Evolutionary conservation across 2,888 invertebrate genomes (phyloP).

Genomic region (Eupithecia pulchellata): DNA sequence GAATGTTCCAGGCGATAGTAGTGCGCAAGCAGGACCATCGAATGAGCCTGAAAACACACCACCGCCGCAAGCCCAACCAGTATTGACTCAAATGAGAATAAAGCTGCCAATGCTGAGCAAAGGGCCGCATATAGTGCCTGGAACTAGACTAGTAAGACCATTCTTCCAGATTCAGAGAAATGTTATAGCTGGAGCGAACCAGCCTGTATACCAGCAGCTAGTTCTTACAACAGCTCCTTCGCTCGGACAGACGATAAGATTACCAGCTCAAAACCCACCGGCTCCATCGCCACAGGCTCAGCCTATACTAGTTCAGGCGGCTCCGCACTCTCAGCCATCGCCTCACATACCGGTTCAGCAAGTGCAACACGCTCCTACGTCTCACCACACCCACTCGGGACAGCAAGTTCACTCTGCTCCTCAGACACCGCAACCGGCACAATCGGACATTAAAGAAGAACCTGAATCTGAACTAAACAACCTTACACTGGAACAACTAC

Average conservation of each 20-base stretch:
- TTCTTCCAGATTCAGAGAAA: conserved; percentile 87
- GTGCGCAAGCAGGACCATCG: conserved; percentile 55
- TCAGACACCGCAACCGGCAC: conserved; percentile 21
- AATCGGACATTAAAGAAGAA: conserved; percentile 21
- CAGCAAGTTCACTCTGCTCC: conserved; percentile 34
- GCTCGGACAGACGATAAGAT: conserved; percentile 73
- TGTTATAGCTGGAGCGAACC: conserved; percentile 84
- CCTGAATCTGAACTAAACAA: conserved; percentile 88
- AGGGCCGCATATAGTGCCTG: conserved; percentile 84
- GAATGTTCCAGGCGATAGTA: conserved; percentile 65
- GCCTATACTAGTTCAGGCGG: conserved; percentile 28
- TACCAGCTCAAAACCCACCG: conserved; percentile 65
- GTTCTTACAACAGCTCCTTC: conserved; percentile 80
- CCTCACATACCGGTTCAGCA: conserved; percentile 36
- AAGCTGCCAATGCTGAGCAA: conserved; percentile 82
- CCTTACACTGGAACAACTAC: conserved; percentile 90
- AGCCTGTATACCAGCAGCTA: conserved; percentile 81
- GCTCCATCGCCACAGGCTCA: conserved; percentile 60
- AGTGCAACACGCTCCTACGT: conserved; percentile 32
- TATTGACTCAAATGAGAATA: conserved; percentile 83
- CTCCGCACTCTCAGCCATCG: conserved; percentile 26
- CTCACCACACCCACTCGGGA: conserved; percentile 23
- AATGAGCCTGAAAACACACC: conserved; percentile 67
- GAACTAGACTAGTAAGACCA: conserved; percentile 83
- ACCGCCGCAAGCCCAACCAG: conserved; percentile 69